phyloP scores from a whole-genome alignment of 2,113 vertebrate species.

The Meleagris gallopavo region DNA sequence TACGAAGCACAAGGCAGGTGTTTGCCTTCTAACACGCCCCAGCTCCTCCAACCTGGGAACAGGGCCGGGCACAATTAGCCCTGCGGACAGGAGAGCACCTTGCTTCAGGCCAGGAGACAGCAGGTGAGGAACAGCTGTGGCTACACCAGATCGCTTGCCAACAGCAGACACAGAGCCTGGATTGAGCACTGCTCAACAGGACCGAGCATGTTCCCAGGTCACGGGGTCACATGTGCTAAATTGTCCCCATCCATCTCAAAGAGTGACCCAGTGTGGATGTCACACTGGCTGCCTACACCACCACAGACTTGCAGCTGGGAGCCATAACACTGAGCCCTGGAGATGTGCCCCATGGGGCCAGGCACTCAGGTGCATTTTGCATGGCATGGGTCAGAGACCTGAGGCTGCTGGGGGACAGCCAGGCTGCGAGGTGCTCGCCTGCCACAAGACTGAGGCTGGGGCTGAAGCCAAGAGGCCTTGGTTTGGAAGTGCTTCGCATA shows the following conservation, averaged over 20 bases:
- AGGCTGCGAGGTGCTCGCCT: background rate
- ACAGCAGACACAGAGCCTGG: rapidly evolving
- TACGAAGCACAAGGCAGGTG: rapidly evolving
- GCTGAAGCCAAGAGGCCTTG: background rate
- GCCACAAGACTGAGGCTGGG: background rate
- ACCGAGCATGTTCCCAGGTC: background rate
- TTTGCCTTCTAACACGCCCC: rapidly evolving
- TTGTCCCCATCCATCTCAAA: background rate
- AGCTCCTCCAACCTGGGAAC: background rate
- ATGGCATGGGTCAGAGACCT: background rate
- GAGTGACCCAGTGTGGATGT: no score
- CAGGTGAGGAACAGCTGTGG: background rate
- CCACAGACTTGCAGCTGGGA: background rate
- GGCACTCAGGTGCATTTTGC: background rate
- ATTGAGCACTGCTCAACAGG: background rate
- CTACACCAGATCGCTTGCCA: background rate
- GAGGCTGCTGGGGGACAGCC: background rate
- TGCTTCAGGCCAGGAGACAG: background rate
- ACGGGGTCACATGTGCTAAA: background rate
- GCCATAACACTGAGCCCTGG: rapidly evolving
- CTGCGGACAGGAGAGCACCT: background rate
- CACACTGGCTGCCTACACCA: background rate
- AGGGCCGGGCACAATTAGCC: background rate
- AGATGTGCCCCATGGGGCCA: background rate
- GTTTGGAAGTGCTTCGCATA: background rate